Percentiles rank a stretch among this genome's conserved stretches.
Evolutionary conservation across 1,140 invertebrate species (phyloP).

Genomic region (Gryllus bimaculatus): DNA sequence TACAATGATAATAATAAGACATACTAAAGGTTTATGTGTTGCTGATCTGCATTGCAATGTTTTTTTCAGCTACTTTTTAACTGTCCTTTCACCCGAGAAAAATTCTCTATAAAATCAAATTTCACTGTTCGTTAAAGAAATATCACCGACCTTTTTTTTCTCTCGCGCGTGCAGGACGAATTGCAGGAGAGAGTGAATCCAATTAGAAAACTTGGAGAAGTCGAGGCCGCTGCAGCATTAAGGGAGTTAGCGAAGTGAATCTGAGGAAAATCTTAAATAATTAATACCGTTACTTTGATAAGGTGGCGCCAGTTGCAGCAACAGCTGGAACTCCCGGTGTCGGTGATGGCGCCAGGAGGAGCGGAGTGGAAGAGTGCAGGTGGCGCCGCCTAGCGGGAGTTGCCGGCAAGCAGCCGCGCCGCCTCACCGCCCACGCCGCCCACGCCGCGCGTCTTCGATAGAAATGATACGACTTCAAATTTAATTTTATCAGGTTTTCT

Average conservation of each 20-base stretch:
- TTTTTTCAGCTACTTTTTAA: too few relatives aligned
- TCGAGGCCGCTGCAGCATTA: not conserved
- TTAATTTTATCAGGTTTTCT: not conserved
- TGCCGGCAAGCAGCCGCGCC: too few relatives aligned
- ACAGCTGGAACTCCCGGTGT: not conserved
- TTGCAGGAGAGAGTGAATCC: not conserved
- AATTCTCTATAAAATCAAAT: not conserved
- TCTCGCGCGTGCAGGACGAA: not conserved
- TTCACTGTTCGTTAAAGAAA: not conserved
- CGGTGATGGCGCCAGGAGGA: not conserved
- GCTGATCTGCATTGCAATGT: too few relatives aligned
- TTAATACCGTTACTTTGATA: slow-evolving; percentile 5
- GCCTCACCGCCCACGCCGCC: too few relatives aligned
- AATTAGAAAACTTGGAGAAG: not conserved
- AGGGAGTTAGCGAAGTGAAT: not conserved
- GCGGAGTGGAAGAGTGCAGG: not conserved
- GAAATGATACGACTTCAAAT: not conserved
- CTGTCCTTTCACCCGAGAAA: too few relatives aligned
- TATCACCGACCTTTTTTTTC: not conserved
- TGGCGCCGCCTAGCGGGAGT: not conserved
- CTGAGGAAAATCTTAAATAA: not conserved
- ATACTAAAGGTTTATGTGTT: too few relatives aligned
- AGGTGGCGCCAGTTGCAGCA: not conserved
- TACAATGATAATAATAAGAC: too few relatives aligned
- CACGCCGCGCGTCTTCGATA: not conserved